Evolutionary conservation across 2,797 vertebrate species (phyloP), one percentile per base, ranked within the genome.

Genomic region (Scarus forsteni): DNA sequence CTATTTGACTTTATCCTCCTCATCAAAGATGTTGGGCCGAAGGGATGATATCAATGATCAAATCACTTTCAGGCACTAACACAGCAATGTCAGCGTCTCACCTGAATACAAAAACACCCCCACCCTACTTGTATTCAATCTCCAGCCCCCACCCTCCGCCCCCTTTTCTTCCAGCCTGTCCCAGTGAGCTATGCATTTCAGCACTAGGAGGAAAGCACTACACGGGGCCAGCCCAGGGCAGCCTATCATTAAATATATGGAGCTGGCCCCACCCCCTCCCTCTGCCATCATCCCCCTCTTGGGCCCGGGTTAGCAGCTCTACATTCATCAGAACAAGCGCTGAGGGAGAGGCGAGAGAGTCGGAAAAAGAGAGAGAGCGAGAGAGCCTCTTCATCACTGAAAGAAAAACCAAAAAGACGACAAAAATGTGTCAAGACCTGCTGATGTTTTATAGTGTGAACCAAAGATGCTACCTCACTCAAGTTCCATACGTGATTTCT

Each of bases 391-490:
- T 95, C 82, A 67, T 70, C 93, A 95, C 87, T 46, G 83, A 92
- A 81, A 92, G 80, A 73, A 75, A 88, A 85, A 79, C 54, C 61
- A 83, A 81, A 89, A 86, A 86, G 82, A 92, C 39, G 43, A 89
- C 69, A 72, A 83, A 89, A 92, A 89, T 75, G 92, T 95, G 94
- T 96, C 95, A 95, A 96, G 94, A 96, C 95, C 96, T 96, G 95
- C 95, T 96, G 95, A 95, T 96, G 96, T 98, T 98, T 93, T 97
- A 96, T 97, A 96, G 96, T 96, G 96, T 96, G 96, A 99, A 99
- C 97, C 97, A 98, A 99, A 99, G 98, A 99, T 94, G 96, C 98
- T 99, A 99, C 98, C 98, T 99, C 98, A 99, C 97, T 98, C 96
- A 89, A 97, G 97, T 96, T 98, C 97, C 97, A 98, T 96, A 97